Evolutionary conservation across 2,113 vertebrate genomes (phyloP).

Genomic region (Ahaetulla prasina): DNA sequence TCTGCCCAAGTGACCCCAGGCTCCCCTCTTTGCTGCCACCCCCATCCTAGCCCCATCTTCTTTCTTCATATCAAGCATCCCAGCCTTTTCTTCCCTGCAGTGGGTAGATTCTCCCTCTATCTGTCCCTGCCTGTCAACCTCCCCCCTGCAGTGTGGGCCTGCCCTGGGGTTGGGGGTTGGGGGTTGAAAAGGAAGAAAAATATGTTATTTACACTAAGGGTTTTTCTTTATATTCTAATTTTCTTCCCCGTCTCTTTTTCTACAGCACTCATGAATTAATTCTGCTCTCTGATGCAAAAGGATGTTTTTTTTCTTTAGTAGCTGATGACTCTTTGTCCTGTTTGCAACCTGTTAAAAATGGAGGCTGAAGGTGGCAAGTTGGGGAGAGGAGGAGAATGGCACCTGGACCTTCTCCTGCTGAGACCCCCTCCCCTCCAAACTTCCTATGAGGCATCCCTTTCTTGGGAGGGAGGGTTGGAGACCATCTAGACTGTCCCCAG

Average conservation of each 20-base stretch:
- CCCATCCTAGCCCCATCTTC: too few species aligned
- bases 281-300: not conserved
- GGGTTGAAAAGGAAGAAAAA: not conserved
- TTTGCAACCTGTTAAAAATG: not conserved
- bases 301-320: not conserved
- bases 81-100: too few species aligned
- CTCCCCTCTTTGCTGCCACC: too few species aligned
- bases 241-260: not conserved
- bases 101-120: not conserved
- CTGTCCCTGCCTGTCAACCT: not conserved
- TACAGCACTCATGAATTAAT: not conserved
- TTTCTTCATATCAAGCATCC: too few species aligned
- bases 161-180: too few species aligned
- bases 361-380: not conserved
- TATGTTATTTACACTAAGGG: not conserved
- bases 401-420: not conserved
- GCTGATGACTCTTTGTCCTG: not conserved
- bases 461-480: not conserved
- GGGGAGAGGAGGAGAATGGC: not conserved
- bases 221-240: not conserved
- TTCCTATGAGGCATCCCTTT: too few species aligned
- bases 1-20: too few species aligned
- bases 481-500: not conserved
- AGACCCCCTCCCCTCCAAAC: accelerated
- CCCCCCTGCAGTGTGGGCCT: not conserved